Conservation (phyloP, 1,140 invertebrate genomes). For the Globodera rostochiensis region DNA sequence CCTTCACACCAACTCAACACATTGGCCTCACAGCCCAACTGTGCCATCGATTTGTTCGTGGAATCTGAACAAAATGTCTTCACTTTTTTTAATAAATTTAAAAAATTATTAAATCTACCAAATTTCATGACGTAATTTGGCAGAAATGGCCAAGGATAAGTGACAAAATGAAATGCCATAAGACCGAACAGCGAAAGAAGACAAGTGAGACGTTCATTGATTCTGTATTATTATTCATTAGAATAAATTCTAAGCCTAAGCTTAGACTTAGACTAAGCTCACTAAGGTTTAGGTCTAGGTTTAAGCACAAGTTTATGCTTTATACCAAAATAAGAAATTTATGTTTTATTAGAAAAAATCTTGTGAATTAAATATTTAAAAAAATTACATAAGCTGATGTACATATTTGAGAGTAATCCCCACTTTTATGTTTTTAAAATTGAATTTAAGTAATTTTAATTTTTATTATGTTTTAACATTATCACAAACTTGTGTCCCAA, state of each 20-base stretch:
- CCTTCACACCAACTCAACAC: constrained; percentile 26
- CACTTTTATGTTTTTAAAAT: too few species aligned
- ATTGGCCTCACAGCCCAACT: constrained; percentile 30
- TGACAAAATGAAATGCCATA: constrained; percentile 39
- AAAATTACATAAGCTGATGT: too few species aligned
- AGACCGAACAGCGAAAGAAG: constrained; percentile 22
- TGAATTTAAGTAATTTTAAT: too few species aligned
- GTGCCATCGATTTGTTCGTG: constrained; percentile 6
- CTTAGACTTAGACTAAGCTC: too few species aligned
- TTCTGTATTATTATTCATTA: constrained; percentile 15
- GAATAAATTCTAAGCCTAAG: too few species aligned
- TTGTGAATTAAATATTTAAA: too few species aligned
- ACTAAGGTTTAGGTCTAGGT: too few species aligned
- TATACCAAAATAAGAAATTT: background rate
- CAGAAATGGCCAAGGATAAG: constrained; percentile 43
- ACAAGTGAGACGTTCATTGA: constrained; percentile 27
- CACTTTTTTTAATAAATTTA: too few species aligned
- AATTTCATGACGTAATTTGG: constrained; percentile 14
- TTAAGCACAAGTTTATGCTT: too few species aligned
- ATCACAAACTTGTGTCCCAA: constrained; percentile 14
- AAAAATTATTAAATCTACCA: constrained; percentile 8
- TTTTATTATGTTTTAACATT: too few species aligned
- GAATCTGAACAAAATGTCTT: background rate
- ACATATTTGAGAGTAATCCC: too few species aligned
- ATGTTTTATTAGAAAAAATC: too few species aligned